Evolutionary conservation across 2,797 vertebrate genomes (phyloP).

Genomic region (Natrix natrix): DNA sequence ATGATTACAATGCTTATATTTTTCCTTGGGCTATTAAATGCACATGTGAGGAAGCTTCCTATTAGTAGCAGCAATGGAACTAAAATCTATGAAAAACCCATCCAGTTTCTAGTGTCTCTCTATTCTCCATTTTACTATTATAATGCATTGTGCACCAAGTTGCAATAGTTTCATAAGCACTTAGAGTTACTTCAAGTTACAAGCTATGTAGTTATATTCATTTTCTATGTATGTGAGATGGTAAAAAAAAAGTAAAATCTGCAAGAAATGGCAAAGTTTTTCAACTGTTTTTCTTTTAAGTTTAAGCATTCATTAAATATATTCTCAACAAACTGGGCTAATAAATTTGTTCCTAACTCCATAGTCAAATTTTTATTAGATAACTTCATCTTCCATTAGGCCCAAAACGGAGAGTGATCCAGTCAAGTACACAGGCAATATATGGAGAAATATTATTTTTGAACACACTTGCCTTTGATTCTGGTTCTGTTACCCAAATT

Average conservation of each 20-base stretch:
- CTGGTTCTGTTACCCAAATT: slow-evolving; percentile 73
- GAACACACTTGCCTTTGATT: slow-evolving; percentile 63
- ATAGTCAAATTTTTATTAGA: background rate
- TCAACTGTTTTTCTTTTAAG: background rate
- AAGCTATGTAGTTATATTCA: background rate
- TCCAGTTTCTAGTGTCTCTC: background rate
- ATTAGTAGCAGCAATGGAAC: background rate
- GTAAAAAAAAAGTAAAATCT: background rate
- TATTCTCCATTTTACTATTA: background rate
- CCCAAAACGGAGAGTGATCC: background rate
- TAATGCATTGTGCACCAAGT: background rate
- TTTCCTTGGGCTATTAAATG: background rate
- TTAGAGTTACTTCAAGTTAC: background rate
- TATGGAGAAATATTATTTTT: too few species aligned
- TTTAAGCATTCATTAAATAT: background rate
- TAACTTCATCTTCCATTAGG: background rate
- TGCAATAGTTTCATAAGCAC: background rate
- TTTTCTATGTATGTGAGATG: background rate
- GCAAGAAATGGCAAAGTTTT: background rate
- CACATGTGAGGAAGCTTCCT: background rate
- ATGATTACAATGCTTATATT: background rate
- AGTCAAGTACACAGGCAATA: background rate
- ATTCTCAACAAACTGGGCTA: background rate
- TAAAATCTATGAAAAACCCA: background rate
- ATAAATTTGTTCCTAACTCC: background rate